These are phyloP conservation scores for Acanthochromis polyacanthus DNA, from an alignment of 2,113 vertebrate species.

Conservation along the genomic window DNA sequence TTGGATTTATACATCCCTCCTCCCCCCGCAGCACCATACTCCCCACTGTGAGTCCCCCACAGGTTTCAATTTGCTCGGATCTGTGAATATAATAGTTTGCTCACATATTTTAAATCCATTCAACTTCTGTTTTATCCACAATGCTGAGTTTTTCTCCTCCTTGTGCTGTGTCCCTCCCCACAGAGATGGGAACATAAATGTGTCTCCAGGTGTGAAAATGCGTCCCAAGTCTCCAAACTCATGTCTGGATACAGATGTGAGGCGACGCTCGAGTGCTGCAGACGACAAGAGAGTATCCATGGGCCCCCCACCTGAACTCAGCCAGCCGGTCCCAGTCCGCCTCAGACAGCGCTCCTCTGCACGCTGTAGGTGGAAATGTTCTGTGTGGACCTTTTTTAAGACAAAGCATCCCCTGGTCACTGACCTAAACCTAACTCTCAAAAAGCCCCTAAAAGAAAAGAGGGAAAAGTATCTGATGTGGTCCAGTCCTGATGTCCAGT, in stretches of 20 bases:
- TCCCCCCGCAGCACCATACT: conserved; percentile 90
- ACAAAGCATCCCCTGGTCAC: no score
- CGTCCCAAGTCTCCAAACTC: conserved; percentile 91
- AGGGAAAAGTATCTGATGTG: no score
- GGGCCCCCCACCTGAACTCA: conserved; percentile 75
- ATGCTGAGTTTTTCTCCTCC: neutral
- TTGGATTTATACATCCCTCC: conserved; percentile 93
- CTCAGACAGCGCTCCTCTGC: conserved; percentile 88
- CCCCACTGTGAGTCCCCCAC: conserved; percentile 81
- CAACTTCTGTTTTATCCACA: no score
- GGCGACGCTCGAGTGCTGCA: conserved; percentile 82
- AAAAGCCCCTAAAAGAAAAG: no score
- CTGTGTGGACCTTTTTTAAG: no score
- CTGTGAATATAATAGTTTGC: neutral
- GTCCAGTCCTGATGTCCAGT: no score
- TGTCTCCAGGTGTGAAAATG: conserved; percentile 74
- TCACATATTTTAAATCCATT: neutral
- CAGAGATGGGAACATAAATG: conserved; percentile 85
- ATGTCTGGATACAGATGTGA: conserved; percentile 88
- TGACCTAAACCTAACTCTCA: no score
- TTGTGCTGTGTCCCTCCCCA: conserved; percentile 9
- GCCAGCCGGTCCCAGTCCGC: conserved; percentile 79
- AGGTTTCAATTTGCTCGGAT: no score
- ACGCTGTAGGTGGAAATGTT: conserved; percentile 79
- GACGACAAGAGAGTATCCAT: conserved; percentile 72